Evolutionary conservation across 2,797 vertebrate species (phyloP).

Genomic region (Mallotus villosus): DNA sequence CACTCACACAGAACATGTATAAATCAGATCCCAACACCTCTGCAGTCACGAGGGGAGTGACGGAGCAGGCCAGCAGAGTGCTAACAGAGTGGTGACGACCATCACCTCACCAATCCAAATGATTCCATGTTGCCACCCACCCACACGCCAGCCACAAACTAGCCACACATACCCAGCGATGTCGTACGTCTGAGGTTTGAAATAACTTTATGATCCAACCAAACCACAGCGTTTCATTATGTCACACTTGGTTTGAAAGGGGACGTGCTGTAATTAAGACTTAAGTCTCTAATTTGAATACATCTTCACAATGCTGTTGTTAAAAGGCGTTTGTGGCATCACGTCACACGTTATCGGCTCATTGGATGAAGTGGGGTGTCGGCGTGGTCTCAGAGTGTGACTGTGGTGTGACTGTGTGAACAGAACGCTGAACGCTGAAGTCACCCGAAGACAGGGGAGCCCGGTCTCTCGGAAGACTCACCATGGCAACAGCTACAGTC

Average conservation of each 20-base stretch:
- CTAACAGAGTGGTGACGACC: not conserved
- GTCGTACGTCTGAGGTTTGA: constrained; percentile 12
- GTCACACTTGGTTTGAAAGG: not conserved
- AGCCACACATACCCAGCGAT: constrained; percentile 1
- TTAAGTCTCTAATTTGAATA: not conserved
- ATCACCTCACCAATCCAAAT: not conserved
- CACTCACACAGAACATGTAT: not conserved
- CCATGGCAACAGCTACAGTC: not conserved
- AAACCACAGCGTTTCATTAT: not conserved
- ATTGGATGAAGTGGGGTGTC: not conserved
- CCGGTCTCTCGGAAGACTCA: not conserved
- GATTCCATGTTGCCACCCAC: not conserved
- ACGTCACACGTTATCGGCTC: not conserved
- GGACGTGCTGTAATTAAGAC: not conserved
- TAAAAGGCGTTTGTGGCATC: not conserved
- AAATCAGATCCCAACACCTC: not conserved
- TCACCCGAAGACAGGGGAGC: not conserved
- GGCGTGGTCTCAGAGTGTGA: not conserved
- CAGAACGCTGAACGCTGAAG: not conserved
- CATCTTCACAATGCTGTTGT: not conserved
- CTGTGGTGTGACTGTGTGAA: not conserved
- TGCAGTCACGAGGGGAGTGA: not conserved
- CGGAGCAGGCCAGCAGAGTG: not conserved
- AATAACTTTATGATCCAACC: constrained; percentile 18
- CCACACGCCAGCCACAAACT: not conserved